A percentile compares a stretch with the other conserved stretches of the same genome.
phyloP scores from a whole-genome alignment of 2,797 vertebrate genomes.

The Tinamus major region DNA sequence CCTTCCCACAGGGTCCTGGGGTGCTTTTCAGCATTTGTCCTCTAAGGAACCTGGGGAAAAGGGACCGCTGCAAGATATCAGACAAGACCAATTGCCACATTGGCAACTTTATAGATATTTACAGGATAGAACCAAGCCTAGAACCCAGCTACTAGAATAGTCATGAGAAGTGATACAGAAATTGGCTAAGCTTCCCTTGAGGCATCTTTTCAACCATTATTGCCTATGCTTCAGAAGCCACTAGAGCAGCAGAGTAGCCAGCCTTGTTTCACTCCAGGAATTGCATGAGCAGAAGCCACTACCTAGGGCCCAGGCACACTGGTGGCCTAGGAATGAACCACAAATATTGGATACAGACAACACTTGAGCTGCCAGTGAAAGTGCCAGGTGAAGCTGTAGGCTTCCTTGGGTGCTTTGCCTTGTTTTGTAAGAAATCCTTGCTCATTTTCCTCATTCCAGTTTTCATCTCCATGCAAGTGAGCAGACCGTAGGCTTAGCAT shows the following conservation, averaged over 20 bases:
- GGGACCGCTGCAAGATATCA: neutral
- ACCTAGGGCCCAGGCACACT: neutral
- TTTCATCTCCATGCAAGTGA: fast-evolving
- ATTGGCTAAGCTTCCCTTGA: neutral
- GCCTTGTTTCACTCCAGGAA: neutral
- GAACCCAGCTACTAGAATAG: neutral
- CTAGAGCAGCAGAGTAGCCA: neutral
- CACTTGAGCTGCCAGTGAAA: neutral
- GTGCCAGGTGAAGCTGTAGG: neutral
- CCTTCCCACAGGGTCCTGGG: neutral
- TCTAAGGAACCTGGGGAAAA: neutral
- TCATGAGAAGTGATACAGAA: neutral
- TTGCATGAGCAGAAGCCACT: neutral
- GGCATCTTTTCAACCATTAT: neutral
- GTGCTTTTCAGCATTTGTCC: neutral
- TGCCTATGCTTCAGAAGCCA: neutral
- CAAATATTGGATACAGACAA: neutral
- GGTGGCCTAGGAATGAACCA: too few species aligned
- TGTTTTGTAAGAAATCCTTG: neutral
- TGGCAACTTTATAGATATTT: neutral
- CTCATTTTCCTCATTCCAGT: neutral
- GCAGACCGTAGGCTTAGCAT: neutral
- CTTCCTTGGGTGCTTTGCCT: neutral
- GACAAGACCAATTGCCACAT: too few species aligned
- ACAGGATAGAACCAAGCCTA: neutral